Evolutionary conservation across 2,888 invertebrate genomes (phyloP).

Genomic region (Drosophila nr. perissopoda): DNA sequence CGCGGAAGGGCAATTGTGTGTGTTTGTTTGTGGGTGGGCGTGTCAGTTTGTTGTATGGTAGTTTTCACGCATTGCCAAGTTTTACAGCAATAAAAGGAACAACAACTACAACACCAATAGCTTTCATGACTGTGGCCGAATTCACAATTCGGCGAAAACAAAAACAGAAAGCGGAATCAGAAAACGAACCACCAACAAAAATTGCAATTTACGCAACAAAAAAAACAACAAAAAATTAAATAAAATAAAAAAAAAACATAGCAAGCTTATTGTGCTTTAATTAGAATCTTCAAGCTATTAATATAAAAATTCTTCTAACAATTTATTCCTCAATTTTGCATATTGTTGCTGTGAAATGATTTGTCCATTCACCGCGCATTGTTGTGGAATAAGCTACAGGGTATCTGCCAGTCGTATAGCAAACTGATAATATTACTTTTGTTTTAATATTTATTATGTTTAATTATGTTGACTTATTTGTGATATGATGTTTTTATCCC

Average conservation of each 20-base stretch:
- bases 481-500: slow-evolving; percentile 10
- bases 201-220: background rate
- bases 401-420: background rate
- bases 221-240: background rate
- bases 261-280: slow-evolving; percentile 11
- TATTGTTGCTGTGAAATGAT: background rate
- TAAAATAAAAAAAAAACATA: background rate
- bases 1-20: slow-evolving; percentile 38
- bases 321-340: background rate
- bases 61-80: slow-evolving; percentile 74
- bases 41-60: slow-evolving; percentile 55
- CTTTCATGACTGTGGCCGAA: slow-evolving; percentile 49
- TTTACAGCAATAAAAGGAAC: slow-evolving; percentile 64
- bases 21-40: slow-evolving; percentile 35
- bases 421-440: background rate
- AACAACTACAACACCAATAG: slow-evolving; percentile 36
- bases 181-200: slow-evolving; percentile 1
- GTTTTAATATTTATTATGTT: background rate
- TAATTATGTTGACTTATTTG: slow-evolving; percentile 9
- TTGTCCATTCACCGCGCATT: background rate
- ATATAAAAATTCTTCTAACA: background rate
- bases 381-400: background rate
- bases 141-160: slow-evolving; percentile 42
- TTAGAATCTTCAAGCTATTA: background rate
- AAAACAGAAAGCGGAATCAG: slow-evolving; percentile 14